Percentiles rank a stretch among this genome's conserved stretches.
Evolutionary conservation across 1,140 invertebrate species (phyloP).

Genomic region (Drosophila quadrilineata): DNA sequence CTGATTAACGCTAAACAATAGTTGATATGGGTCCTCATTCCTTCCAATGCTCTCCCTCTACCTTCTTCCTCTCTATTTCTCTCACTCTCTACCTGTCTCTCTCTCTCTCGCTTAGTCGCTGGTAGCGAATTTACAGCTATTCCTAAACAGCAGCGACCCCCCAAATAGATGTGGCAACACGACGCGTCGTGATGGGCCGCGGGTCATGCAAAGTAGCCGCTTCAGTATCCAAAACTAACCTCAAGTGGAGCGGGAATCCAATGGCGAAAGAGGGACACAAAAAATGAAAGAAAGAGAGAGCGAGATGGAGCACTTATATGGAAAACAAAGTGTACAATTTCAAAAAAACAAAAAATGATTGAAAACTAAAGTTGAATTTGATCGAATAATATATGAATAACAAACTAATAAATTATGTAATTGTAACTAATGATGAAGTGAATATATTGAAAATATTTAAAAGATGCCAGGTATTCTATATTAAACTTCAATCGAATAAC

Average conservation of each 20-base stretch:
- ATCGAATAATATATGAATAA: no score
- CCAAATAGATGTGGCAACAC: not conserved
- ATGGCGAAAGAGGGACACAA: not conserved
- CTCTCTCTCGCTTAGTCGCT: not conserved
- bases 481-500: no score
- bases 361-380: no score
- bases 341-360: no score
- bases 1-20: slow-evolving; percentile 73
- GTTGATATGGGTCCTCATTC: slow-evolving; percentile 59
- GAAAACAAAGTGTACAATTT: no score
- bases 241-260: slow-evolving; percentile 9
- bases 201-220: slow-evolving; percentile 62
- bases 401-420: no score
- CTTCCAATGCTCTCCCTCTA: not conserved
- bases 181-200: slow-evolving; percentile 33
- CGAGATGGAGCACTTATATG: no score
- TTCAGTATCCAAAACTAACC: slow-evolving; percentile 31
- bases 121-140: slow-evolving; percentile 1
- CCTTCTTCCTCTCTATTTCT: not conserved
- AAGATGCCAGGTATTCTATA: no score
- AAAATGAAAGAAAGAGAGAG: not conserved
- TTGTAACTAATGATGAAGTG: no score
- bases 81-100: not conserved
- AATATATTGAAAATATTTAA: no score
- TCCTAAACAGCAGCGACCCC: slow-evolving; percentile 36